These are phyloP conservation scores for Adelphocoris suturalis DNA, from an alignment of 2,888 invertebrate genomes.

Conservation along the genomic window DNA sequence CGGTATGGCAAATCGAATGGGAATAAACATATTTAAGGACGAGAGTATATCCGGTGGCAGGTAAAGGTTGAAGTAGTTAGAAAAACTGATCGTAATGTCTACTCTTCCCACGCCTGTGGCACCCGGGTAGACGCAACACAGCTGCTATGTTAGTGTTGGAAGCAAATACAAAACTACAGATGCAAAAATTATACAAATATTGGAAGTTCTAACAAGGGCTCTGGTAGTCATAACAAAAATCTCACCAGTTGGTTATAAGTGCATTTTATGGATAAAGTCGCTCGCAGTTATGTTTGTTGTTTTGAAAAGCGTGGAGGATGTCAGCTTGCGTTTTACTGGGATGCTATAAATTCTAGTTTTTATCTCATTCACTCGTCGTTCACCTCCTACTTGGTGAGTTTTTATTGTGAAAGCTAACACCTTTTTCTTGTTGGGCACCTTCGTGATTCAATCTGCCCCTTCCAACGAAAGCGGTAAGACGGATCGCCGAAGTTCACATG, in stretches of 20 bases:
- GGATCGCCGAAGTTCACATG: constrained; percentile 58
- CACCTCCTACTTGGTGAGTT: constrained; percentile 7
- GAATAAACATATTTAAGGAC: too few relatives aligned
- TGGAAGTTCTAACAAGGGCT: neutral
- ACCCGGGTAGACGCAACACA: neutral
- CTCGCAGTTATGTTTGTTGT: neutral
- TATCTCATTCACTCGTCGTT: neutral
- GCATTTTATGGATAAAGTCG: neutral
- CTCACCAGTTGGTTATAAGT: neutral
- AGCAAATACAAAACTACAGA: neutral
- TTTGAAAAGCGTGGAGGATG: neutral
- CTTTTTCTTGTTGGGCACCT: constrained; percentile 20
- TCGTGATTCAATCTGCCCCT: constrained; percentile 60
- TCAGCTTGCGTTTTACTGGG: neutral
- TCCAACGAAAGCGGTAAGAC: constrained; percentile 6
- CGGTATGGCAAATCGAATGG: too few relatives aligned
- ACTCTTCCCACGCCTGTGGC: too few relatives aligned
- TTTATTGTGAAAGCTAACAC: constrained; percentile 53
- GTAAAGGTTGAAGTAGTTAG: too few relatives aligned
- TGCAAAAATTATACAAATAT: neutral
- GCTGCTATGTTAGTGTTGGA: neutral
- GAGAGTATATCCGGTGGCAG: too few relatives aligned
- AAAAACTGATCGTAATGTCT: too few relatives aligned
- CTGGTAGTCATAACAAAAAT: neutral
- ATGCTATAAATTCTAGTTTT: constrained; percentile 2